Conservation (phyloP, 2,888 invertebrate species). For the Anoplius nigerrimus region DNA sequence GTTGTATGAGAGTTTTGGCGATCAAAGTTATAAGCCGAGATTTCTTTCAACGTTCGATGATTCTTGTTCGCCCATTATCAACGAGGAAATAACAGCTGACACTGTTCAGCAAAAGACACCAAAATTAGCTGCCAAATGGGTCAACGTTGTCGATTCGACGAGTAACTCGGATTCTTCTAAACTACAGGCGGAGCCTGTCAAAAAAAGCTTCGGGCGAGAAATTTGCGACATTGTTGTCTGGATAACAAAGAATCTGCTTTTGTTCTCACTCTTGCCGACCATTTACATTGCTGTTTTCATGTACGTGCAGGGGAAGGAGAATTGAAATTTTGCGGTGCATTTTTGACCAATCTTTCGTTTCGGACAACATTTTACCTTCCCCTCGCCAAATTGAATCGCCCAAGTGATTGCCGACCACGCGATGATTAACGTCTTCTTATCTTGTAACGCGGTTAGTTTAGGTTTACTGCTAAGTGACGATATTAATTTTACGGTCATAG, state of each 20-base stretch:
- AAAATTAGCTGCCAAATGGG: slow-evolving; percentile 8
- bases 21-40: too few species aligned
- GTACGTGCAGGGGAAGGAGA: slow-evolving; percentile 40
- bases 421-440: too few species aligned
- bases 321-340: neutral
- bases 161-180: neutral
- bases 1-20: neutral
- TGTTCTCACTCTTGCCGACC: slow-evolving; percentile 59
- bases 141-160: neutral
- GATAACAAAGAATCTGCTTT: slow-evolving; percentile 55
- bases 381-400: too few species aligned
- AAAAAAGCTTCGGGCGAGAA: neutral
- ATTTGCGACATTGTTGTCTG: neutral
- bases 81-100: neutral
- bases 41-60: neutral
- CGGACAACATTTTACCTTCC: too few species aligned
- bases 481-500: too few species aligned
- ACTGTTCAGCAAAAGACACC: too few species aligned
- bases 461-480: too few species aligned
- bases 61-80: neutral
- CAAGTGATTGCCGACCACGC: too few species aligned
- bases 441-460: too few species aligned
- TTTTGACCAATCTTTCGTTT: too few species aligned
- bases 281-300: slow-evolving; percentile 58
- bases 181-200: neutral